phyloP scores from a whole-genome alignment of 1,140 invertebrate species.

The Drosophila subobscura region DNA sequence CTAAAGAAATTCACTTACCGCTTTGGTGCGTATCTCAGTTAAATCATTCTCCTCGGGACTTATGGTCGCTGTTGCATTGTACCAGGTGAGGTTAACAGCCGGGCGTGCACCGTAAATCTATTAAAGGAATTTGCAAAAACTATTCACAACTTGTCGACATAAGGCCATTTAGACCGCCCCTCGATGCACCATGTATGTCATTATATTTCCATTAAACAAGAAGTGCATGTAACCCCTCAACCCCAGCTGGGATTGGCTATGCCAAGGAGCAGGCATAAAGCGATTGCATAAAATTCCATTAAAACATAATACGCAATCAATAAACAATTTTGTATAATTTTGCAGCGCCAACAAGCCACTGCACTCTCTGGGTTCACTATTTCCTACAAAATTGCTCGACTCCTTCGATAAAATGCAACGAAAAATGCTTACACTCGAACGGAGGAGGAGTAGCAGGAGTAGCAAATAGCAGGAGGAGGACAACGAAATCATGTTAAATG shows the following conservation, averaged over 20 bases:
- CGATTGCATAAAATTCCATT: constrained; percentile 70
- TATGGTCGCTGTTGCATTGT: constrained; percentile 89
- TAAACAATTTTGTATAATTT: constrained; percentile 71
- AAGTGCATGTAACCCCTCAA: constrained; percentile 23
- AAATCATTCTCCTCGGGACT: constrained; percentile 82
- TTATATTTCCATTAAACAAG: constrained; percentile 61
- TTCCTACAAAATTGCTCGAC: constrained; percentile 40
- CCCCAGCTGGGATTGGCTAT: constrained; percentile 23
- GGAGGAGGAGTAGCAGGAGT: not conserved
- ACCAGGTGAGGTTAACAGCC: constrained; percentile 92
- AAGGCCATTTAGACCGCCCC: too few species aligned
- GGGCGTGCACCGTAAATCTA: constrained; percentile 90
- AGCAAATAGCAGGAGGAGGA: not conserved
- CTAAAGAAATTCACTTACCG: constrained; percentile 54
- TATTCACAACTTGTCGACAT: constrained; percentile 24
- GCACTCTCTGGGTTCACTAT: constrained; percentile 7
- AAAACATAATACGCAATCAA: constrained; percentile 67
- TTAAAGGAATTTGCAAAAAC: not conserved
- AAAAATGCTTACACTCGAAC: constrained; percentile 10
- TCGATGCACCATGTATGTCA: constrained; percentile 14
- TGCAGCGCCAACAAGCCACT: constrained; percentile 41
- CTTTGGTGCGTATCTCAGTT: constrained; percentile 71
- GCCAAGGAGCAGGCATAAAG: constrained; percentile 37
- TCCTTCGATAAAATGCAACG: constrained; percentile 64
- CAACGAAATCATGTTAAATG: too few species aligned